Conservation (phyloP, 2,113 vertebrate species). For the Reinhardtius hippoglossoides region DNA sequence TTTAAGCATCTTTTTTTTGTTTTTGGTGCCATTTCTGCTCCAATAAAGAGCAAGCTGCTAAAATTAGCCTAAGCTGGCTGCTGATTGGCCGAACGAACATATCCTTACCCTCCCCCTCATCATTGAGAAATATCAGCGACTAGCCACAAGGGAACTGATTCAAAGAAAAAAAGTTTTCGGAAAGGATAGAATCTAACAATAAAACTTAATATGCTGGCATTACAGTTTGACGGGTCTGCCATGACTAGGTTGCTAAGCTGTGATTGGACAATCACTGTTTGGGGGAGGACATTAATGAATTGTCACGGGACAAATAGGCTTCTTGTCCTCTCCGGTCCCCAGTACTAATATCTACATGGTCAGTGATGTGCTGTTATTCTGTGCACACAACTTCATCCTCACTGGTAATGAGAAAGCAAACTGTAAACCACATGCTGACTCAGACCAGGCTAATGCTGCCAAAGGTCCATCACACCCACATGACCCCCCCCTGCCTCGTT, state of each 20-base stretch:
- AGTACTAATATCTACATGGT: not conserved
- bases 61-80: not conserved
- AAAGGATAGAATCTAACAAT: not conserved
- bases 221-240: not conserved
- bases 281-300: not conserved
- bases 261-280: not conserved
- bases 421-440: conserved; percentile 31
- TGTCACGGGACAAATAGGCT: not conserved
- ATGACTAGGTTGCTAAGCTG: not conserved
- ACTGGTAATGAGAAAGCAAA: not conserved
- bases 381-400: not conserved
- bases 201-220: not conserved
- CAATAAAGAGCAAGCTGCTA: not conserved
- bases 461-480: not conserved
- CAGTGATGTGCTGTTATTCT: conserved; percentile 2
- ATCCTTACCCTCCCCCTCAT: not conserved
- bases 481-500: not conserved
- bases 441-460: conserved; percentile 24
- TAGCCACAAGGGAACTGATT: not conserved
- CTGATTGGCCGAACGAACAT: not conserved
- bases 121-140: not conserved
- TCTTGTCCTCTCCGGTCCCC: not conserved
- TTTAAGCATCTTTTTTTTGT: no score
- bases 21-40: not conserved
- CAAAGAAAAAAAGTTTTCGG: not conserved